Conservation (phyloP, 2,888 invertebrate species). For the Apamea epomidion region DNA sequence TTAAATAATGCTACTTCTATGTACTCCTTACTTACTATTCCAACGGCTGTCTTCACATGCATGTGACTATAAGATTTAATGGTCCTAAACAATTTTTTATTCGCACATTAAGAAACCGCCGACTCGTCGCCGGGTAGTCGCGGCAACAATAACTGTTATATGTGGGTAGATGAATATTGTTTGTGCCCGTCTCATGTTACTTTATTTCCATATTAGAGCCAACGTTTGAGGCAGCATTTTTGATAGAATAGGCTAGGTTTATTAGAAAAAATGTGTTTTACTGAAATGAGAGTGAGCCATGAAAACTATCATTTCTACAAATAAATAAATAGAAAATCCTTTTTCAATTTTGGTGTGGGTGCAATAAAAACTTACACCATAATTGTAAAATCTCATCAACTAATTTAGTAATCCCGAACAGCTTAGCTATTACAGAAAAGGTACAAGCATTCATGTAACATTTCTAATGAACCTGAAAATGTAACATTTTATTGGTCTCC, state of each 20-base stretch:
- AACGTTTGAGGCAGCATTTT: conserved; percentile 38
- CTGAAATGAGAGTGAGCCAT: not conserved
- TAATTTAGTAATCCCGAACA: not conserved
- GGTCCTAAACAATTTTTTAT: conserved; percentile 73
- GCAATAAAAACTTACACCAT: not conserved
- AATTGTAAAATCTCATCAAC: not conserved
- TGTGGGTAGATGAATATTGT: conserved; percentile 83
- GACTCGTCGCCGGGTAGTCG: conserved; percentile 67
- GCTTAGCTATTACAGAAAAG: not conserved
- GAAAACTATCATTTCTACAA: not conserved
- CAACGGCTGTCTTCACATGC: conserved; percentile 58
- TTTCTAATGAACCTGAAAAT: not conserved
- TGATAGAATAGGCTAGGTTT: not conserved
- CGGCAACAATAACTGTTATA: conserved; percentile 73
- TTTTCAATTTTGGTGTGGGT: not conserved
- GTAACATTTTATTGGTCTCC: not conserved
- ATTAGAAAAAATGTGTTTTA: not conserved
- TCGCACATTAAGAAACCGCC: conserved; percentile 76
- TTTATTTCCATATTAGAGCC: conserved; percentile 51
- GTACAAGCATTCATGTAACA: not conserved
- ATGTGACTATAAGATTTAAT: conserved; percentile 63
- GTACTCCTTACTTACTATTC: conserved; percentile 43
- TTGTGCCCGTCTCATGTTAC: conserved; percentile 72
- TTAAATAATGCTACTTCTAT: conserved; percentile 63
- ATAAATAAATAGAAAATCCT: not conserved